A percentile compares a stretch with the other conserved stretches of the same genome.
phyloP scores from a whole-genome alignment of 2,113 vertebrate genomes.

The Mastomys natalensis region DNA sequence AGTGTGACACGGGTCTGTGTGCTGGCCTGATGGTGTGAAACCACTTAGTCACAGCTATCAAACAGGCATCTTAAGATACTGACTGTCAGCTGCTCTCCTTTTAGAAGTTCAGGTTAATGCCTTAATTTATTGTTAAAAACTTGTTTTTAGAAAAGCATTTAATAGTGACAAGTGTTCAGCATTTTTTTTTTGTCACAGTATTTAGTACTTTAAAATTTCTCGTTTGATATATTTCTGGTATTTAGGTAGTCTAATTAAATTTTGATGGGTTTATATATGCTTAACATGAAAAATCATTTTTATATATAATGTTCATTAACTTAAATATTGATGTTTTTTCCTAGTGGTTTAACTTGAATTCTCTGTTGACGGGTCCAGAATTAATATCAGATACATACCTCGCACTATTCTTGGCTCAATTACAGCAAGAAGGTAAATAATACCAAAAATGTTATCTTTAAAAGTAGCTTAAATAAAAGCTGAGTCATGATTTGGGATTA shows the following conservation, averaged over 20 bases:
- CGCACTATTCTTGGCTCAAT: slow-evolving; percentile 98
- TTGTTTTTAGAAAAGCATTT: slow-evolving; percentile 33
- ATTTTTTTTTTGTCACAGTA: slow-evolving; percentile 35
- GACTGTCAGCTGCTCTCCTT: not conserved
- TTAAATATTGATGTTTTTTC: slow-evolving; percentile 78
- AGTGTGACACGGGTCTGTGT: not conserved
- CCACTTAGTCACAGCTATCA: not conserved
- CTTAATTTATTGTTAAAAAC: not conserved
- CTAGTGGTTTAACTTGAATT: slow-evolving; percentile 99
- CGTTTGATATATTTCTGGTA: slow-evolving; percentile 1
- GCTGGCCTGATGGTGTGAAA: slow-evolving; percentile 22
- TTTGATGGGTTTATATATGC: not conserved
- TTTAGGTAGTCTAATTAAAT: not conserved
- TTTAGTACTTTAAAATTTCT: not conserved
- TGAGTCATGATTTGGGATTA: not conserved
- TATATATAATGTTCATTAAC: slow-evolving; percentile 71
- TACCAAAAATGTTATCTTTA: slow-evolving; percentile 76
- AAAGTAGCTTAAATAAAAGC: slow-evolving; percentile 71
- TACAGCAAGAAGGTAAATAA: slow-evolving; percentile 98
- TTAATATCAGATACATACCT: slow-evolving; percentile 99
- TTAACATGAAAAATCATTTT: slow-evolving; percentile 11
- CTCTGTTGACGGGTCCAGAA: slow-evolving; percentile 98
- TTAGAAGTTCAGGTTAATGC: slow-evolving; percentile 20
- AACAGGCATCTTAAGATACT: not conserved
- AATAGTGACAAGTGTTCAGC: not conserved